Evolutionary conservation across 2,888 invertebrate genomes (phyloP).

Genomic region (Cordylochernes scorpioides): DNA sequence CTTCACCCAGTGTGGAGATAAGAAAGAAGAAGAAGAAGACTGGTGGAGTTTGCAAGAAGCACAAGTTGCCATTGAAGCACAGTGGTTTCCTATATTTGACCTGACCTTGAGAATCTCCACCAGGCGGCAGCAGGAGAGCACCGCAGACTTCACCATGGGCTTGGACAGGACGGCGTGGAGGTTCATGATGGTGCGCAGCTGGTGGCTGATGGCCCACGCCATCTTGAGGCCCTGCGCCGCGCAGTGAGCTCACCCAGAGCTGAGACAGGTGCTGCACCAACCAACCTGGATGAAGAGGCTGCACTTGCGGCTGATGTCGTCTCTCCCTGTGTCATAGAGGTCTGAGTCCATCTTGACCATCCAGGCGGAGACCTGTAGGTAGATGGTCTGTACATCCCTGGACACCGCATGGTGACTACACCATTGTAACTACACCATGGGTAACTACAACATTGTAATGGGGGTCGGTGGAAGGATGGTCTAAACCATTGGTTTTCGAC

Average conservation of each 20-base stretch:
- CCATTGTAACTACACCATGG: neutral
- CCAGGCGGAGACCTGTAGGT: conserved; percentile 32
- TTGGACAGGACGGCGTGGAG: conserved; percentile 39
- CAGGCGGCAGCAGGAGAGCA: conserved; percentile 46
- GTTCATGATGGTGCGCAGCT: conserved; percentile 34
- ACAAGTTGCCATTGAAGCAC: no score
- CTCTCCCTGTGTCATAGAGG: conserved; percentile 25
- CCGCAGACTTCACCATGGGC: conserved; percentile 46
- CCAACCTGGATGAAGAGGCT: conserved; percentile 30
- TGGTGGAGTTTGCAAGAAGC: no score
- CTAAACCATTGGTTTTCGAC: no score
- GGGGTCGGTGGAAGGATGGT: no score
- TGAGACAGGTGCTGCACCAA: neutral
- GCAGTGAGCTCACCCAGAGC: conserved; percentile 6
- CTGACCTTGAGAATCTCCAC: conserved; percentile 43
- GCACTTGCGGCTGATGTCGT: conserved; percentile 29
- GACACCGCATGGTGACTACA: conserved; percentile 1
- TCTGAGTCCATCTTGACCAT: conserved; percentile 33
- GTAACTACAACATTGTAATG: no score
- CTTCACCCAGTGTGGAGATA: no score
- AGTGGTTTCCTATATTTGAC: neutral
- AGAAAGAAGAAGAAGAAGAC: no score
- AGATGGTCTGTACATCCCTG: conserved; percentile 31
- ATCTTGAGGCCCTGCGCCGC: conserved; percentile 40
- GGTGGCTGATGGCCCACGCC: conserved; percentile 35